These are phyloP conservation scores for Aulostomus chinensis DNA, from an alignment of 2,797 vertebrate species.

Conservation along the genomic window DNA sequence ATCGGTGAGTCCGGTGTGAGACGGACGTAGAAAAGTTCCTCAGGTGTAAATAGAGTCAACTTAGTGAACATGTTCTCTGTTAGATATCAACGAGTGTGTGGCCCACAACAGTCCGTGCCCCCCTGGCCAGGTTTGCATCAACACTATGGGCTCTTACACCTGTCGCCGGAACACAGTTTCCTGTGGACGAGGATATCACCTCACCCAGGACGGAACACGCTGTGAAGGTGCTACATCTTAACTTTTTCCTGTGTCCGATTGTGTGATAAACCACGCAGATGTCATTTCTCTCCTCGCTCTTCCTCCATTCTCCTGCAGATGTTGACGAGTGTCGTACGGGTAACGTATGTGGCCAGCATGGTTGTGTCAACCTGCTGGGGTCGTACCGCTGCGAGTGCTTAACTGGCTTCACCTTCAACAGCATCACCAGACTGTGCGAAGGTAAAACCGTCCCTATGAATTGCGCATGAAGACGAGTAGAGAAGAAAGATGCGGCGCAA, in stretches of 20 bases:
- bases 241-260: not conserved
- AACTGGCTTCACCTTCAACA: slow-evolving; percentile 85
- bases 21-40: not conserved
- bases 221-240: slow-evolving; percentile 81
- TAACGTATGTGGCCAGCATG: slow-evolving; percentile 81
- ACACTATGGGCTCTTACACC: slow-evolving; percentile 86
- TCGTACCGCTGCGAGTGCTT: slow-evolving; percentile 89
- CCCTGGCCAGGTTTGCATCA: slow-evolving; percentile 84
- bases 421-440: slow-evolving; percentile 82
- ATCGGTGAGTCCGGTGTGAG: slow-evolving; percentile 80
- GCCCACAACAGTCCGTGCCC: slow-evolving; percentile 76
- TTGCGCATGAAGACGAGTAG: no score
- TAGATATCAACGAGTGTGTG: slow-evolving; percentile 92
- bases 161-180: slow-evolving; percentile 84
- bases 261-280: not conserved
- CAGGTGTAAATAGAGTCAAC: not conserved
- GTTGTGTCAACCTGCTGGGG: slow-evolving; percentile 86
- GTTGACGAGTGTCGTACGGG: slow-evolving; percentile 85
- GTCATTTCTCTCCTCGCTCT: not conserved
- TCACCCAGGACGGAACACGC: slow-evolving; percentile 83
- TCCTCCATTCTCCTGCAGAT: slow-evolving; percentile 70
- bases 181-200: slow-evolving; percentile 89
- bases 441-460: no score
- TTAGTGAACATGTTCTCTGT: not conserved
- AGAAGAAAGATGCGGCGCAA: no score